Conservation (phyloP, 2,888 invertebrate genomes). For the Patella pellucida region DNA sequence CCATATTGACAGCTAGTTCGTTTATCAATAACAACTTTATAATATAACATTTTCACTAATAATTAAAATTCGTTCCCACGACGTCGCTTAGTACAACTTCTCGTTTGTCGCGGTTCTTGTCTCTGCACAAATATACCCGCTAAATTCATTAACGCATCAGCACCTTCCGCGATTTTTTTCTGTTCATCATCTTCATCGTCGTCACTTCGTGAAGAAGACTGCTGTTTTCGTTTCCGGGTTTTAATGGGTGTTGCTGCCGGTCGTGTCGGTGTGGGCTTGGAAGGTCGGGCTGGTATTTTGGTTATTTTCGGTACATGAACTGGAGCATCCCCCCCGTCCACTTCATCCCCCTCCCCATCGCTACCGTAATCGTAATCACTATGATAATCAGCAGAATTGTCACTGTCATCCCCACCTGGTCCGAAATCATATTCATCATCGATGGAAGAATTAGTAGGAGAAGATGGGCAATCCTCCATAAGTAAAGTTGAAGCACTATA, state of each 20-base stretch:
- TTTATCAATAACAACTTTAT: too few relatives aligned
- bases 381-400: conserved; percentile 33
- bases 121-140: conserved; percentile 76
- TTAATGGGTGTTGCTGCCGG: conserved; percentile 10
- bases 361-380: conserved; percentile 44
- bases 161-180: conserved; percentile 82
- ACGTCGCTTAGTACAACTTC: background rate
- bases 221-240: conserved; percentile 18
- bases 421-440: conserved; percentile 71
- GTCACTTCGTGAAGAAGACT: conserved; percentile 29
- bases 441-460: conserved; percentile 69
- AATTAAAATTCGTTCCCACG: too few relatives aligned
- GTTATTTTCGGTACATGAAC: conserved; percentile 9
- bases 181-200: conserved; percentile 70
- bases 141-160: conserved; percentile 83
- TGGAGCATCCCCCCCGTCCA: conserved; percentile 51
- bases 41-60: too few relatives aligned
- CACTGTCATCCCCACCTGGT: conserved; percentile 48
- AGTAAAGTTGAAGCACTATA: conserved; percentile 77
- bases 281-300: conserved; percentile 4
- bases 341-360: conserved; percentile 52
- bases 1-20: too few relatives aligned
- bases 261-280: conserved; percentile 23
- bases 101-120: conserved; percentile 8
- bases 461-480: conserved; percentile 42